Percentiles rank a stretch among this genome's conserved stretches.
Conservation (phyloP, 2,113 vertebrate genomes). For the Collichthys lucidus region DNA sequence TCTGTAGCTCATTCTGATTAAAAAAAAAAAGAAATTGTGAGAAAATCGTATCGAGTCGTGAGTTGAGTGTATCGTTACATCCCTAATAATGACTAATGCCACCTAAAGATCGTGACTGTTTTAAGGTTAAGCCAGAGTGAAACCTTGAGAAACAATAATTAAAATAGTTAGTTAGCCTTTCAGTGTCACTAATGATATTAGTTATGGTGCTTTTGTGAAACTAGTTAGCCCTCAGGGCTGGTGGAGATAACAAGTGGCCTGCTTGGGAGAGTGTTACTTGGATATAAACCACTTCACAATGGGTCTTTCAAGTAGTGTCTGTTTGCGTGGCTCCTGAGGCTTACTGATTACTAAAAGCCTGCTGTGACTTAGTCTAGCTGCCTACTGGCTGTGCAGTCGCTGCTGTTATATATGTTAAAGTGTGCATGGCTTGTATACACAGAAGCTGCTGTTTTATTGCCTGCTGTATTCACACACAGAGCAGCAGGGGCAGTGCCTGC, state of each 20-base stretch:
- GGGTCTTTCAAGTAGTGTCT: neutral
- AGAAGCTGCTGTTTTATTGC: neutral
- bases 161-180: too few species aligned
- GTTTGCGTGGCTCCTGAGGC: neutral
- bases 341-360: neutral
- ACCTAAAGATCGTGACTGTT: too few species aligned
- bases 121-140: too few species aligned
- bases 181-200: too few species aligned
- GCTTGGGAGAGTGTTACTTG: neutral
- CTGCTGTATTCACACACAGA: neutral
- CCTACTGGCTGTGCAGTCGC: neutral
- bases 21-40: too few species aligned
- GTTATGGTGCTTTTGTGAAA: neutral
- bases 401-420: too few species aligned
- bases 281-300: neutral
- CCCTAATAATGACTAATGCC: too few species aligned
- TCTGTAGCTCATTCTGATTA: too few species aligned
- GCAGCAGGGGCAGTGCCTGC: too few species aligned
- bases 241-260: neutral
- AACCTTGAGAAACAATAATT: too few species aligned
- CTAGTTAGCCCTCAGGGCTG: neutral
- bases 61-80: too few species aligned
- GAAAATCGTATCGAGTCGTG: too few species aligned
- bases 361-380: neutral
- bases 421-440: neutral